Percentiles rank a stretch among this genome's conserved stretches.
These are phyloP conservation scores for Eilema griseolum DNA, from an alignment of 2,888 invertebrate species.

Conservation along the genomic window DNA sequence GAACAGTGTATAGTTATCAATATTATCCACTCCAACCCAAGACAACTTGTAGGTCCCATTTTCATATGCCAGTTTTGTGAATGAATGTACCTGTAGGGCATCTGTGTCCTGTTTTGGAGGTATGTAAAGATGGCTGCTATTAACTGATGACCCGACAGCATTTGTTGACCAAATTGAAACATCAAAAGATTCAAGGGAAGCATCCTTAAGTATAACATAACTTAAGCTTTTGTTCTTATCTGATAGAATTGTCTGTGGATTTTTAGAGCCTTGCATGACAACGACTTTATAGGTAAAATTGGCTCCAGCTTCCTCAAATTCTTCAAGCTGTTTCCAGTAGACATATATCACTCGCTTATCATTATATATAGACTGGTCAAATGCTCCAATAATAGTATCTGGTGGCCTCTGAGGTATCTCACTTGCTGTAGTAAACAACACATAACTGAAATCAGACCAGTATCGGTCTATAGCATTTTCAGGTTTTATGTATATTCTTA, in stretches of 20 bases:
- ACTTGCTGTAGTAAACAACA: constrained; percentile 88
- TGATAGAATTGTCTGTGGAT: constrained; percentile 66
- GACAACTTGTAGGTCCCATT: constrained; percentile 91
- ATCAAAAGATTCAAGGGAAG: constrained; percentile 75
- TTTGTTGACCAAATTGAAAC: constrained; percentile 89
- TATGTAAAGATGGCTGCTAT: constrained; percentile 87
- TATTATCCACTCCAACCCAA: constrained; percentile 89
- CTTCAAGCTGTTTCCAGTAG: constrained; percentile 93
- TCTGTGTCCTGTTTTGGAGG: constrained; percentile 84
- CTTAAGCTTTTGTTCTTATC: constrained; percentile 87
- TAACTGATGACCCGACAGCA: constrained; percentile 85
- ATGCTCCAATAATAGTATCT: constrained; percentile 90
- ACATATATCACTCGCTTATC: constrained; percentile 88
- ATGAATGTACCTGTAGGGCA: constrained; percentile 82
- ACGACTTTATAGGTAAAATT: constrained; percentile 91
- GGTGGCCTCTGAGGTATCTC: constrained; percentile 90
- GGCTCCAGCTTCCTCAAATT: constrained; percentile 90
- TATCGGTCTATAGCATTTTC: constrained; percentile 83
- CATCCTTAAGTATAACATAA: constrained; percentile 87
- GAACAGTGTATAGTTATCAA: constrained; percentile 92
- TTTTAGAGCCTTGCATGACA: constrained; percentile 66
- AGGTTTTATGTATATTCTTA: constrained; percentile 90
- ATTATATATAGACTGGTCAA: constrained; percentile 87
- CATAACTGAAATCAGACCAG: constrained; percentile 90
- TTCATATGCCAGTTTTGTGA: constrained; percentile 91